A percentile compares a stretch with the other conserved stretches of the same genome.
These are phyloP conservation scores for Bergia sp. DNA, from an alignment of 92 coral and sea anemone species.

Conservation along the genomic window DNA sequence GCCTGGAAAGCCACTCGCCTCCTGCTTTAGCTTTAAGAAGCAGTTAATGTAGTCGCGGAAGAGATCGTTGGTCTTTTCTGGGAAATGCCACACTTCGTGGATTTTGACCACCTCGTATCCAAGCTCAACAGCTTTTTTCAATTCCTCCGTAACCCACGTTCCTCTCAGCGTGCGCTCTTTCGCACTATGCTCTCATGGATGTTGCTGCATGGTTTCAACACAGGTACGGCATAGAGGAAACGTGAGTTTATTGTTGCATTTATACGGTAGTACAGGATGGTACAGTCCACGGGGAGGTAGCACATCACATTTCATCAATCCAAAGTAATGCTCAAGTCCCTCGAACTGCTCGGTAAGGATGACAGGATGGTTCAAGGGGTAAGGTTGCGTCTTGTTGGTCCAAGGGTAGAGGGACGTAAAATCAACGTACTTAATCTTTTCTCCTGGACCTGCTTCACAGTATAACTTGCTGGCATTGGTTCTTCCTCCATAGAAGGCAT, in stretches of 20 bases:
- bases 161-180: too few species aligned
- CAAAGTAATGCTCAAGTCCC: slow-evolving; percentile 44
- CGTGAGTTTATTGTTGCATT: slow-evolving; percentile 30
- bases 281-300: slow-evolving; percentile 58
- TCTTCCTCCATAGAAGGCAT: slow-evolving; percentile 35
- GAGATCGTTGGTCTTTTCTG: too few species aligned
- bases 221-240: slow-evolving; percentile 53
- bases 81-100: too few species aligned
- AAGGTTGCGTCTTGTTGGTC: slow-evolving; percentile 23
- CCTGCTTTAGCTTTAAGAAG: too few species aligned
- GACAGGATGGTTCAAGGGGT: slow-evolving; percentile 34
- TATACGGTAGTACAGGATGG: slow-evolving; percentile 64
- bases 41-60: too few species aligned
- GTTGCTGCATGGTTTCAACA: slow-evolving; percentile 29
- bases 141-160: too few species aligned
- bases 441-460: slow-evolving; percentile 13
- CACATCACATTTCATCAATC: slow-evolving; percentile 37
- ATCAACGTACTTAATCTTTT: slow-evolving; percentile 44
- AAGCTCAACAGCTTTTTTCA: too few species aligned
- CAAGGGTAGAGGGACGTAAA: slow-evolving; percentile 41
- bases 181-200: slow-evolving; percentile 4
- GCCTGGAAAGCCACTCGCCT: too few species aligned
- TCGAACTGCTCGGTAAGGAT: slow-evolving; percentile 43
- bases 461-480: slow-evolving; percentile 33
- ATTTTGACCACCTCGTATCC: too few species aligned